A percentile compares a stretch with the other conserved stretches of the same genome.
Conservation (phyloP, 2,113 vertebrate genomes). For the Acinonyx jubatus region DNA sequence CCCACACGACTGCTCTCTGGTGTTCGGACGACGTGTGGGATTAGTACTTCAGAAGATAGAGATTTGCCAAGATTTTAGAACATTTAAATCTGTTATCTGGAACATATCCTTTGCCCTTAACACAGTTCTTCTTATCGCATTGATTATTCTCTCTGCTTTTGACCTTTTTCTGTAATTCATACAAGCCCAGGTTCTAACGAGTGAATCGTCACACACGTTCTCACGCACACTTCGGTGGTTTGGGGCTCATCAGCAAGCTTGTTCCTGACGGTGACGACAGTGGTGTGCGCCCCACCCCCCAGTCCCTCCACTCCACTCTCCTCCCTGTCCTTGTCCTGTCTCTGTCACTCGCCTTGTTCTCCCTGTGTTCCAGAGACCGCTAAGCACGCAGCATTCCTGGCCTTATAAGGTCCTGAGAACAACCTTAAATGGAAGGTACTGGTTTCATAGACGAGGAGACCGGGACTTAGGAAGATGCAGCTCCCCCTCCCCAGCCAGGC, state of each 20-base stretch:
- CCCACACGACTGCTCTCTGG: neutral
- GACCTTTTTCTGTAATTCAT: neutral
- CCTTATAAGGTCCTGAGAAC: neutral
- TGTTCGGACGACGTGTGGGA: neutral
- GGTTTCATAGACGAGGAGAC: neutral
- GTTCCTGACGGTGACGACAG: neutral
- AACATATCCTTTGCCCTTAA: neutral
- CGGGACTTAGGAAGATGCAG: neutral
- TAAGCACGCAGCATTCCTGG: fast-evolving
- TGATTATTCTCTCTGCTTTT: neutral
- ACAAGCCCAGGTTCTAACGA: neutral
- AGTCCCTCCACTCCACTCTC: no score
- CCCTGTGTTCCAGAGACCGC: neutral
- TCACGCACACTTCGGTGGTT: fast-evolving
- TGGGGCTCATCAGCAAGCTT: no score
- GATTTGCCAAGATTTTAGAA: neutral
- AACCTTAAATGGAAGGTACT: neutral
- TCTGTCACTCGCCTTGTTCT: neutral
- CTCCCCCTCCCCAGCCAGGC: neutral
- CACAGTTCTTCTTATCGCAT: neutral
- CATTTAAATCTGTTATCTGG: neutral
- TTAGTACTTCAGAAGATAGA: neutral
- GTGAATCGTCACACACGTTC: neutral
- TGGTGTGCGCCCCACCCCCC: no score
- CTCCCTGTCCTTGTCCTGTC: no score